Percentiles rank a stretch among this genome's conserved stretches.
phyloP scores from a whole-genome alignment of 2,888 invertebrate genomes.

The Notocelia uddmanniana region DNA sequence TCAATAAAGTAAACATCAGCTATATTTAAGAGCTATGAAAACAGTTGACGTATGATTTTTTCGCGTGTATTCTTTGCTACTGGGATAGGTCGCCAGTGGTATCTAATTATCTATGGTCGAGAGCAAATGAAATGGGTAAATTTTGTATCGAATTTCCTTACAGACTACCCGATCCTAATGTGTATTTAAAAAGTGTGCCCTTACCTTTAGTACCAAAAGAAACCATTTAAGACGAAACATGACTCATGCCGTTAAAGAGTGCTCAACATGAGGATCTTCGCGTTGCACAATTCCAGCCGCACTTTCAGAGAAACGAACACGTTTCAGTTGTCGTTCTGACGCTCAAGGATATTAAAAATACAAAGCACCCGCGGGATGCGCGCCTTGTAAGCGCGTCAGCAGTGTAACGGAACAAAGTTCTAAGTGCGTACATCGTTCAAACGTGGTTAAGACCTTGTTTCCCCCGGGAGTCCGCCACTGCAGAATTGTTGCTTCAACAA shows the following conservation, averaged over 20 bases:
- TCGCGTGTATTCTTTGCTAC: no score
- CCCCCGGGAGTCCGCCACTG: conserved; percentile 3
- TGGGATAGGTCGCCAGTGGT: no score
- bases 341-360: conserved; percentile 44
- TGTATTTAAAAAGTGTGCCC: no score
- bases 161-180: no score
- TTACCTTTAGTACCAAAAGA: no score
- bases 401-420: neutral
- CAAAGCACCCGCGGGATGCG: conserved; percentile 36
- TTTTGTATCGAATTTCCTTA: no score
- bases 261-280: neutral
- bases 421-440: neutral
- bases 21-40: no score
- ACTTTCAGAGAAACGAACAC: conserved; percentile 4
- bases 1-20: no score
- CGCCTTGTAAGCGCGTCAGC: conserved; percentile 25
- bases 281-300: conserved; percentile 3
- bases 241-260: neutral
- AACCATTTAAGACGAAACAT: no score
- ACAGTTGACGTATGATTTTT: no score
- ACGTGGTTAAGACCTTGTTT: conserved; percentile 7
- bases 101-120: no score
- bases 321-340: conserved; percentile 16
- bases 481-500: conserved; percentile 42
- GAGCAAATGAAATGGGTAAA: no score